phyloP scores from a whole-genome alignment of 2,797 vertebrate species.

The Miichthys miiuy region DNA sequence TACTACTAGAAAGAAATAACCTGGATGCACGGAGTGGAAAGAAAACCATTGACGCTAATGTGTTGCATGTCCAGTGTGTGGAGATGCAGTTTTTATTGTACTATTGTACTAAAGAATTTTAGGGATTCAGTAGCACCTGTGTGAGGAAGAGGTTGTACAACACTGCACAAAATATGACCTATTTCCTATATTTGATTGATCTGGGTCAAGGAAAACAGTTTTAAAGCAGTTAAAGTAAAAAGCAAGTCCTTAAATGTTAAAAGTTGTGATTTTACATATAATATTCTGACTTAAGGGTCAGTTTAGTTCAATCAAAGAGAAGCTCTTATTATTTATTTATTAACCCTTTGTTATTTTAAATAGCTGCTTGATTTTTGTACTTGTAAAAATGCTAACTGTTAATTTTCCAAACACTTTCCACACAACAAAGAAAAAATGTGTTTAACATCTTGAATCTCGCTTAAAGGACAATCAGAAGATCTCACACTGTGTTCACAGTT shows the following conservation, averaged over 20 bases:
- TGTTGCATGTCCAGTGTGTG: slow-evolving; percentile 82
- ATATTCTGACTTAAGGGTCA: too few species aligned
- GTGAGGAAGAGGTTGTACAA: not conserved
- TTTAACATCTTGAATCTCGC: not conserved
- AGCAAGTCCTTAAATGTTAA: not conserved
- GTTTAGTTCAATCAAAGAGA: not conserved
- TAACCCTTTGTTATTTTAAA: not conserved
- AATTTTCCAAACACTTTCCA: not conserved
- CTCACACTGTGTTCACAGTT: not conserved
- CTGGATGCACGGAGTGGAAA: slow-evolving; percentile 84
- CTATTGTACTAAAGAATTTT: not conserved
- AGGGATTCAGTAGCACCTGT: not conserved
- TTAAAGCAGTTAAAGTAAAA: not conserved
- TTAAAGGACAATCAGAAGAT: not conserved
- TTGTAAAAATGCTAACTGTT: not conserved
- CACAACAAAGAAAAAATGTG: not conserved
- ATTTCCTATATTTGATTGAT: not conserved
- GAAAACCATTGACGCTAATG: slow-evolving; percentile 58
- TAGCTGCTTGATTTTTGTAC: not conserved
- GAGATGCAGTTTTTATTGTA: slow-evolving; percentile 43
- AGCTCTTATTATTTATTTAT: not conserved
- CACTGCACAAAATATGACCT: not conserved
- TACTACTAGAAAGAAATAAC: slow-evolving; percentile 81
- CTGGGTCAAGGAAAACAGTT: not conserved
- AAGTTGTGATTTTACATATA: not conserved